Percentiles rank a stretch among this genome's conserved stretches.
phyloP scores from a whole-genome alignment of 2,888 invertebrate genomes.

The Rhingia campestris region DNA sequence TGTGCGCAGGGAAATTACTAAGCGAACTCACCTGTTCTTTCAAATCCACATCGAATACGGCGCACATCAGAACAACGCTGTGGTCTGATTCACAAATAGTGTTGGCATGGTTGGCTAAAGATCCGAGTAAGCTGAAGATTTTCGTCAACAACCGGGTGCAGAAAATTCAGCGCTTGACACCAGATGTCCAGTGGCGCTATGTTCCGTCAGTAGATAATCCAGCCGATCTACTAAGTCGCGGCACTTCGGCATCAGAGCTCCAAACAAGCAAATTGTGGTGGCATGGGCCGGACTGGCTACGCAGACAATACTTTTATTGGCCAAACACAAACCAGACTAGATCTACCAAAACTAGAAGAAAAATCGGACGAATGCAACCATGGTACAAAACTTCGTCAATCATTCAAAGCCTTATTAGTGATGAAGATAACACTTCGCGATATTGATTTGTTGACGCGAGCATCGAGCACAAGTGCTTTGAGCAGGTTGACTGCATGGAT shows the following conservation, averaged over 20 bases:
- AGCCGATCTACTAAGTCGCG: slow-evolving; percentile 1
- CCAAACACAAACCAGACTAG: no score
- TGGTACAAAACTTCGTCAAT: no score
- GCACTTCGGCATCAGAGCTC: background rate
- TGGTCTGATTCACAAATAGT: slow-evolving; percentile 10
- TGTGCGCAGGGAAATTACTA: slow-evolving; percentile 1
- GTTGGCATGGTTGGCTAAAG: background rate
- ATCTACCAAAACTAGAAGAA: no score
- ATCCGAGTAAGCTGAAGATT: background rate
- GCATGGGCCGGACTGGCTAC: no score
- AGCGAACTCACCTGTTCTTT: background rate
- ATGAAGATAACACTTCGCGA: no score
- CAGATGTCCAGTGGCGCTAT: no score
- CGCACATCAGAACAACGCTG: background rate
- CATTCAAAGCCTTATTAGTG: no score
- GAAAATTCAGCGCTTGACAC: background rate
- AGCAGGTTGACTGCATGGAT: slow-evolving; percentile 27
- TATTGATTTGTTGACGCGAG: no score
- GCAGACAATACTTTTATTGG: no score
- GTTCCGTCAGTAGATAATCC: background rate
- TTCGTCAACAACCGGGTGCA: slow-evolving; percentile 2
- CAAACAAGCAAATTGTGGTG: background rate
- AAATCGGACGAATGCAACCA: no score
- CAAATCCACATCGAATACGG: background rate
- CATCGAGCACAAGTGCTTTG: no score